Evolutionary conservation across 2,888 invertebrate genomes (phyloP), one percentile per base, ranked within the genome.

Genomic region (Chironomus tentans): DNA sequence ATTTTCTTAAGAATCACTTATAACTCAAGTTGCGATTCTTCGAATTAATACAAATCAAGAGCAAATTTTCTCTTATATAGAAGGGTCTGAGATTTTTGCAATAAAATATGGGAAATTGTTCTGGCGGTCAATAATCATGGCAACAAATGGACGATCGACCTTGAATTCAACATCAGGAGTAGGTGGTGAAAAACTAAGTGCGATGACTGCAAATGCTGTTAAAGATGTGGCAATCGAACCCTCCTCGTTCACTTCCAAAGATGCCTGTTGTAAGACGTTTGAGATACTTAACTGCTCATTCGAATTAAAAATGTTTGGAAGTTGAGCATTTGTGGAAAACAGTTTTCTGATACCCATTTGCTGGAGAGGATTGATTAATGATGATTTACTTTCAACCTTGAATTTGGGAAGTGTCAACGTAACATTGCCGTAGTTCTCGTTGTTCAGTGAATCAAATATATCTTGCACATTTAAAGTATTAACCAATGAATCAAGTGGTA

Each of bases 211-310:
- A 28, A 86, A 82, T 0, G 83, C 80, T 1, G 85, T 84, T 0
- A 85, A 85, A 1, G 86, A 86, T 0, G 86, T 82, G 0, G 87
- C 87, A 1, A 83, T 81, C 0, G 85, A 85, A 12, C 87, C 87
- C 70, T 84, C 80, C 77, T 88, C 87, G 68, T 88, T 87, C 1
- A 88, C 85, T 1, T 85, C 83, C n/a, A 88, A 79, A 18, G 82
- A 80, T 0, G 87, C 86, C 18, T 86, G 85, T 79, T 88, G 87
- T 2, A 86, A 76, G 0, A 86, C 86, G 21, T 84, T 82, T 0
- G 84, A 83, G 1, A 87, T 83, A 73, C 73, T 78, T 80, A 84
- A 1, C 2, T 76, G 21, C 1, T 76, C 70, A 22, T 10, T 21
- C 6, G 28, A 10, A 1, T 46, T 4, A 2, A 78, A 72, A 0